phyloP scores from a whole-genome alignment of 1,140 invertebrate genomes.

The Mycetomoellerius zeteki region DNA sequence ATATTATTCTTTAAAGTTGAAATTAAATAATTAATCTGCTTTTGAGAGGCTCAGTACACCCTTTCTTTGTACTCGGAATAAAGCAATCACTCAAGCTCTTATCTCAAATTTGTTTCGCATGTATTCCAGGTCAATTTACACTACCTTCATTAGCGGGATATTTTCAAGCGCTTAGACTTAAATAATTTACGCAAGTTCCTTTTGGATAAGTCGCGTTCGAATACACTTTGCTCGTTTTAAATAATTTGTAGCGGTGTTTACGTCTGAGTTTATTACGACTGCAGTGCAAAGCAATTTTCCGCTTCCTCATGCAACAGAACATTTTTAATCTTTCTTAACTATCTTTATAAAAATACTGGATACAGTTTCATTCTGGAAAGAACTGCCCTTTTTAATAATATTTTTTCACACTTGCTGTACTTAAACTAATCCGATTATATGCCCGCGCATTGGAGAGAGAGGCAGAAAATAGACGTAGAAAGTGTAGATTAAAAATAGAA shows the following conservation, averaged over 20 bases:
- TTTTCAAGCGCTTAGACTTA: slow-evolving; percentile 21
- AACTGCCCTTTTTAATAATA: slow-evolving; percentile 35
- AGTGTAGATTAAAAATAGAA: slow-evolving; percentile 55
- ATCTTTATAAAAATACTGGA: slow-evolving; percentile 1
- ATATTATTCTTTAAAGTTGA: not conserved
- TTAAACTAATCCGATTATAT: slow-evolving; percentile 62
- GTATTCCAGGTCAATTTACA: slow-evolving; percentile 8
- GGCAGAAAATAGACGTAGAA: slow-evolving; percentile 44
- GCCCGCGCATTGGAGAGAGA: not conserved
- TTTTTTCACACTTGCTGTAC: slow-evolving; percentile 47
- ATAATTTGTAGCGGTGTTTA: not conserved
- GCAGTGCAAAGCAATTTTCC: not conserved
- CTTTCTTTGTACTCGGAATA: not conserved
- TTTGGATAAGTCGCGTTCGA: not conserved
- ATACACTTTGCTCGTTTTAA: slow-evolving; percentile 13
- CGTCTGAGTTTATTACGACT: not conserved
- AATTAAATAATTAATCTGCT: not conserved
- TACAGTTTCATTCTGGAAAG: not conserved
- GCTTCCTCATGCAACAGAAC: not conserved
- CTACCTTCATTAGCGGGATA: not conserved
- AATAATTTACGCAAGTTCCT: not conserved
- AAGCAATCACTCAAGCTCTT: slow-evolving; percentile 19
- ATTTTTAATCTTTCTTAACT: slow-evolving; percentile 27
- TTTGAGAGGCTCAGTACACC: not conserved
- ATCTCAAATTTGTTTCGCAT: not conserved